phyloP scores from a whole-genome alignment of 1,140 invertebrate genomes.

The Philotrypesis tridentata region DNA sequence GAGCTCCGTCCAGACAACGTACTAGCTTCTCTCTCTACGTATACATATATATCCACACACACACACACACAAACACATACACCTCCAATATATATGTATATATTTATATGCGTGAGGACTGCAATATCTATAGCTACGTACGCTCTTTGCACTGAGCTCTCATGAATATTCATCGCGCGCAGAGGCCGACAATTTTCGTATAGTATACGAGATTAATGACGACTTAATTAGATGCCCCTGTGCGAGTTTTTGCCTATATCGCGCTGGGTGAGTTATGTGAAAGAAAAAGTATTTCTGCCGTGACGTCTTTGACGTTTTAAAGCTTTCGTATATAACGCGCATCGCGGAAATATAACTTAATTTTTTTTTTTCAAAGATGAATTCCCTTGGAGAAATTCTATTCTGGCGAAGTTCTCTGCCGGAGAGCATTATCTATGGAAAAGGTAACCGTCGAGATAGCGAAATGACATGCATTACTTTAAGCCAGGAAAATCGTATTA shows the following conservation, averaged over 20 bases:
- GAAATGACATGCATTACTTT: too few relatives aligned
- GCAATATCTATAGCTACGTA: not conserved
- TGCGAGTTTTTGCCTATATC: not conserved
- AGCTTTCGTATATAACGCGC: too few relatives aligned
- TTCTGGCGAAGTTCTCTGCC: too few relatives aligned
- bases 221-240: slow-evolving; percentile 16
- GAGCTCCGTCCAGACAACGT: not conserved
- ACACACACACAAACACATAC: too few relatives aligned
- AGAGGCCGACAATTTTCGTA: slow-evolving; percentile 1
- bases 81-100: too few relatives aligned
- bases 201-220: slow-evolving; percentile 25
- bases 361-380: too few relatives aligned
- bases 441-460: too few relatives aligned
- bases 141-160: not conserved
- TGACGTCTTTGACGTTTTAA: not conserved
- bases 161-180: slow-evolving; percentile 20
- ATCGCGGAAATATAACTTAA: too few relatives aligned
- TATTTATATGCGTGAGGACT: not conserved
- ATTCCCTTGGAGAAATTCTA: too few relatives aligned
- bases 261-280: not conserved
- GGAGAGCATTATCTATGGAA: too few relatives aligned
- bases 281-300: not conserved
- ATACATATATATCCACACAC: not conserved
- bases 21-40: not conserved
- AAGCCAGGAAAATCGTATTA: too few relatives aligned